Conservation (phyloP, 2,888 invertebrate species). For the Danaus chrysippus region DNA sequence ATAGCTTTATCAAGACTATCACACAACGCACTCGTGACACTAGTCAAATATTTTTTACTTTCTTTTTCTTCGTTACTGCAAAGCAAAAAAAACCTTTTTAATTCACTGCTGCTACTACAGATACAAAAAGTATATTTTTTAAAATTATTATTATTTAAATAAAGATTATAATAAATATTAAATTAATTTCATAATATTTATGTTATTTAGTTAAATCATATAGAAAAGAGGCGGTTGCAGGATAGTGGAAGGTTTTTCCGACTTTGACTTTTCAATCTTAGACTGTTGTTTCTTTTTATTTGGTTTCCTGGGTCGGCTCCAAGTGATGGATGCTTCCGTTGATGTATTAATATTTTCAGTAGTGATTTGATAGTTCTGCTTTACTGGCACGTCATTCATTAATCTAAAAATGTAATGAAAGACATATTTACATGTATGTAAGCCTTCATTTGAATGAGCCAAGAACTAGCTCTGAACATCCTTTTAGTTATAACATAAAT, state of each 20-base stretch:
- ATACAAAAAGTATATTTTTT: too few relatives aligned
- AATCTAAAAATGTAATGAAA: slow-evolving; percentile 32
- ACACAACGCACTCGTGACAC: neutral
- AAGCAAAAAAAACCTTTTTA: neutral
- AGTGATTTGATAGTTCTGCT: slow-evolving; percentile 17
- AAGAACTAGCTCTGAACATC: too few relatives aligned
- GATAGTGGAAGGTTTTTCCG: slow-evolving; percentile 9
- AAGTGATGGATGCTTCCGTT: slow-evolving; percentile 55
- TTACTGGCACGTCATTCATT: slow-evolving; percentile 22
- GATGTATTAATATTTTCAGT: slow-evolving; percentile 24
- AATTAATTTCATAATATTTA: too few relatives aligned
- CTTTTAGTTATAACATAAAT: too few relatives aligned
- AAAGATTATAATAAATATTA: too few relatives aligned
- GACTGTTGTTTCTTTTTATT: slow-evolving; percentile 30
- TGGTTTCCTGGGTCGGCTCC: slow-evolving; percentile 50
- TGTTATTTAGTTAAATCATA: neutral
- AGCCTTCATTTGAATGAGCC: neutral
- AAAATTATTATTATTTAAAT: too few relatives aligned
- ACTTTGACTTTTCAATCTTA: neutral
- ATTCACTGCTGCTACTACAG: too few relatives aligned
- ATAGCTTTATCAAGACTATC: neutral
- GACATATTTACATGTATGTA: neutral
- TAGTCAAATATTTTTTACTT: neutral
- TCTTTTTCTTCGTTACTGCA: neutral
- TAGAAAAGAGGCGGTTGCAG: slow-evolving; percentile 12